phyloP scores from a whole-genome alignment of 2,113 vertebrate genomes.

The Callopanchax toddi region DNA sequence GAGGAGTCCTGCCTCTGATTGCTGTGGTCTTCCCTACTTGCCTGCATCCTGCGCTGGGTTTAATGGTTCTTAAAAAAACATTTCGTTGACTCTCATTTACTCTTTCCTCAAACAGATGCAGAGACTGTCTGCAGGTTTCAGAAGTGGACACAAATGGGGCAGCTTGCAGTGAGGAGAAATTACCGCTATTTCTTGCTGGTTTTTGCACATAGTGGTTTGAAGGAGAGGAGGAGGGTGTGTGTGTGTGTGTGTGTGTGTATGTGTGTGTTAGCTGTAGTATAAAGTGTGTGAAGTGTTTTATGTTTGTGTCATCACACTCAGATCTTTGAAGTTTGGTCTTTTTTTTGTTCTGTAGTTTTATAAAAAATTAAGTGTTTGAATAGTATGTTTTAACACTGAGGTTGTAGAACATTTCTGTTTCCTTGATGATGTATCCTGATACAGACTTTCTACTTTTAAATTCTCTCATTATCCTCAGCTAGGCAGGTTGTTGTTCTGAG shows the following conservation, averaged over 20 bases:
- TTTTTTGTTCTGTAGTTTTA: background rate
- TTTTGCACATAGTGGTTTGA: conserved; percentile 31
- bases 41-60: conserved; percentile 24
- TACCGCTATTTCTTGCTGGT: conserved; percentile 40
- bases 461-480: too few species aligned
- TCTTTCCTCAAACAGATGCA: conserved; percentile 6
- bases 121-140: conserved; percentile 39
- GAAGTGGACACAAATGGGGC: conserved; percentile 35
- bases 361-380: background rate
- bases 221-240: background rate
- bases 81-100: conserved; percentile 40
- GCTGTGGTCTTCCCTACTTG: conserved; percentile 9
- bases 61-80: conserved; percentile 21
- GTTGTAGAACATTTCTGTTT: too few species aligned
- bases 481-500: too few species aligned
- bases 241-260: conserved; percentile 7
- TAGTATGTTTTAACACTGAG: too few species aligned
- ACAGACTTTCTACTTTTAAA: too few species aligned
- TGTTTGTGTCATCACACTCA: too few species aligned
- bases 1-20: background rate
- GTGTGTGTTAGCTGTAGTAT: conserved; percentile 5
- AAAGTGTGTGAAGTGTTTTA: conserved; percentile 1
- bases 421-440: too few species aligned
- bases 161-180: conserved; percentile 35
- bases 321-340: background rate